phyloP scores from a whole-genome alignment of 2,888 invertebrate species.

The Disparrhopalites patrizii region DNA sequence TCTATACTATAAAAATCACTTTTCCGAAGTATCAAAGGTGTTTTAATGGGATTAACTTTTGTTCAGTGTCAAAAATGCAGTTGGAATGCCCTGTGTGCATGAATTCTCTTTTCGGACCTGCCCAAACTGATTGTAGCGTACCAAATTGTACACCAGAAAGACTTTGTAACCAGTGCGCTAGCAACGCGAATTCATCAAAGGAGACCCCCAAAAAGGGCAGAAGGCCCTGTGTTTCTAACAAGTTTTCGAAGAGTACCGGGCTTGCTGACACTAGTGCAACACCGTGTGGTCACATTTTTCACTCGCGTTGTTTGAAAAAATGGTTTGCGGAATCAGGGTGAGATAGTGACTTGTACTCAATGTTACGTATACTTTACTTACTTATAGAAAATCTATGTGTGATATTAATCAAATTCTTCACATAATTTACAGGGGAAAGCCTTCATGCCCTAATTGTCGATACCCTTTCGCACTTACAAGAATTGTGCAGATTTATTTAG shows the following conservation, averaged over 20 bases:
- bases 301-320: slow-evolving; percentile 35
- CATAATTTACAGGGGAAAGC: slow-evolving; percentile 22
- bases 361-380: background rate
- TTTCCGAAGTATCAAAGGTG: no score
- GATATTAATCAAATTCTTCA: no score
- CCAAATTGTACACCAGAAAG: background rate
- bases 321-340: slow-evolving; percentile 40
- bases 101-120: background rate
- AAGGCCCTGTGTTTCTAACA: background rate
- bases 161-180: background rate
- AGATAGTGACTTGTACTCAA: background rate
- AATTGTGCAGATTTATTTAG: slow-evolving; percentile 28
- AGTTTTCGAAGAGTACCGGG: no score
- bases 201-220: background rate
- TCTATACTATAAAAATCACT: no score
- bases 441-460: slow-evolving; percentile 40
- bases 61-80: no score
- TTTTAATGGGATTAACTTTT: no score
- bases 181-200: background rate
- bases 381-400: no score
- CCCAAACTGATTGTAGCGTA: background rate
- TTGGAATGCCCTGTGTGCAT: slow-evolving; percentile 5
- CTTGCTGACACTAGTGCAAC: slow-evolving; percentile 30
- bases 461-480: slow-evolving; percentile 22
- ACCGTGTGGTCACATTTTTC: slow-evolving; percentile 41